Evolutionary conservation across 2,797 vertebrate species (phyloP), one percentile per base, ranked within the genome.

Genomic region (Sebastes kiyomatsui): DNA sequence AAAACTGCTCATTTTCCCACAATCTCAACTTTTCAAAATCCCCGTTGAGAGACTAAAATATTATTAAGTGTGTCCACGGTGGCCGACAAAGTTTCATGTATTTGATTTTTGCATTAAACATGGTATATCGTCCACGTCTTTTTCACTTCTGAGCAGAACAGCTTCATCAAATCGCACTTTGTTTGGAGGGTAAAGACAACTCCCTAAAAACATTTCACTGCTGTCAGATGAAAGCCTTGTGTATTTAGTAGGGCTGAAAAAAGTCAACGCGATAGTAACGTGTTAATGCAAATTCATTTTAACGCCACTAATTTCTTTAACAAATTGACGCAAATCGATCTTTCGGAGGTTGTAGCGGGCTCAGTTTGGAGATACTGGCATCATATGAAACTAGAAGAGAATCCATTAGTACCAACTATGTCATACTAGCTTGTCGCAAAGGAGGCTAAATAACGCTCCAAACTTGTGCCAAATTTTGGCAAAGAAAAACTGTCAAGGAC

Each of bases 51-150:
- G 32, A 66, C 77, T 79, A 72, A 90, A 85, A 77, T 49, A 70
- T 70, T 10, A 79, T 69, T 33, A 75, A 28, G 23, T 38, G 67
- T 77, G 46, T 79, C 75, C 64, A 35, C 9, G 6, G 62, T 65
- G 74, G 69, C 76, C 33, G 4, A 75, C 83, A 64, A 28, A 61
- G 71, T 82, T 78, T 81, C n/a, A 62, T 58, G 16, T 14, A 14
- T 68, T 78, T 69, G 12, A 81, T 76, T 85, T 89, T 87, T 88
- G 87, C 85, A 89, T 90, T 79, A 69, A 83, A 90, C 80, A 60
- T 14, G 70, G 56, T 27, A 7, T 52, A 33, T 70, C 16, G 3
- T 79, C 38, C 65, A 61, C 67, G 74, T 77, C 12, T 30, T 18
- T 3, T 81, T 33, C 65, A 61, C 65, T 74, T 77, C 12, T 30